Conservation (phyloP, 1,140 invertebrate species). For the Lethocerus indicus region DNA sequence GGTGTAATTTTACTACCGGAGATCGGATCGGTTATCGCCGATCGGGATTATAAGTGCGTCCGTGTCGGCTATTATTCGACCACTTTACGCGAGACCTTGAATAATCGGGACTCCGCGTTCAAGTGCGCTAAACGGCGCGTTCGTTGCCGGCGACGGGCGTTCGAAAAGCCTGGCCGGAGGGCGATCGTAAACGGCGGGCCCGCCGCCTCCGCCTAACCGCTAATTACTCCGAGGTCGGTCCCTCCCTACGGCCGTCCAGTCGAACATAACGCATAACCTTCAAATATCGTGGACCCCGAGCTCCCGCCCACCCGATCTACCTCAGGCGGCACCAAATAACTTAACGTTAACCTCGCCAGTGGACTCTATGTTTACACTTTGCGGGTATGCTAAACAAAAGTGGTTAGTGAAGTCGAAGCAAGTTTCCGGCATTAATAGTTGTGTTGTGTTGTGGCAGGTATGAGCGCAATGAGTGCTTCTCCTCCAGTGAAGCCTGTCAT, state of each 20-base stretch:
- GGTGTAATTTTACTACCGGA: too few relatives aligned
- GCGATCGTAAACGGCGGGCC: too few relatives aligned
- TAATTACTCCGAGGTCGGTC: too few relatives aligned
- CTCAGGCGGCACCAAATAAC: background rate
- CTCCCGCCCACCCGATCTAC: too few relatives aligned
- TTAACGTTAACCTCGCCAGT: background rate
- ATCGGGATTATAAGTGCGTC: background rate
- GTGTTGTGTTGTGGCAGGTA: conserved; percentile 7
- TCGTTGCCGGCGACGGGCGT: too few relatives aligned
- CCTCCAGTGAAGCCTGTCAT: conserved; percentile 13
- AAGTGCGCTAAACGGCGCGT: too few relatives aligned
- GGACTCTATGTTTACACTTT: background rate
- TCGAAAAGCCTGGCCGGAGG: too few relatives aligned
- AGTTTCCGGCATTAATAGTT: background rate
- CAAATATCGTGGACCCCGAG: too few relatives aligned
- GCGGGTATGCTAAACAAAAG: background rate
- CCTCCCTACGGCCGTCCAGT: too few relatives aligned
- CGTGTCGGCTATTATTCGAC: background rate
- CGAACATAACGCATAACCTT: too few relatives aligned
- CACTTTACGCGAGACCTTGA: background rate
- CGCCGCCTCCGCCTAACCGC: too few relatives aligned
- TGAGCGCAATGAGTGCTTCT: conserved; percentile 20
- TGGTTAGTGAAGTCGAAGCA: background rate
- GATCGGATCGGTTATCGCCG: background rate
- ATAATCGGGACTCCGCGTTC: too few relatives aligned